Evolutionary conservation across 1,140 invertebrate genomes (phyloP), one percentile per base, ranked within the genome.

Genomic region (Heliconius hermathena): DNA sequence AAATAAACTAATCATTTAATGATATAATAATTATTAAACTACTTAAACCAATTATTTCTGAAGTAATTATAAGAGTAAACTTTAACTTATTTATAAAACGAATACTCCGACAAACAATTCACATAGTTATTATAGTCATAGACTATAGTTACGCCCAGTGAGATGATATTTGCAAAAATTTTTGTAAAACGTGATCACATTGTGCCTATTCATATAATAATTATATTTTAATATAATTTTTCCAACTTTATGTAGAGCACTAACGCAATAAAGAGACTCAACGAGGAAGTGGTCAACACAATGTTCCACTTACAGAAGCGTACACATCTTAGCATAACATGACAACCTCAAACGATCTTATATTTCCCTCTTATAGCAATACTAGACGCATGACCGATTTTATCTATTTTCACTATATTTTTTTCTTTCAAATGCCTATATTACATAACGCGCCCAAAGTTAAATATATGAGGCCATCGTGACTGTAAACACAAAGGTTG

Each of bases 271-370:
- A 38, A 77, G 70, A 77, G 70, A 70, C 71, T 76, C 66, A 66
- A 75, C 74, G 6, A 77, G 76, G 76, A 77, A 77, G 76, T 72
- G 76, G 76, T 77, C 76, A 66, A 71, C 75, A 66, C 41, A 66
- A 49, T 70, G 76, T 52, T 72, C 49, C 70, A 71, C 60, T 77
- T 77, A 70, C 49, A 52, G 76, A 29, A 76, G 75, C 57, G 75
- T 76, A 76, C 36, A 77, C 76, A 72, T 76, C 75, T 71, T 29
- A 36, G 75, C 76, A 71, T 71, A 72, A 77, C 76, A 49, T 72
- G 76, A 71, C 70, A 77, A 77, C 76, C 76, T 77, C 76, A 77
- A 54, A 54, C 76, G n/a, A 77, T 77, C 66, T 72, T 77, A 72
- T 77, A 38, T 77, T 77, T 77, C 76, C 76, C 76, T 52, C 33